These are phyloP conservation scores for Calidris pugnax DNA, from an alignment of 2,113 vertebrate genomes.

Conservation along the genomic window DNA sequence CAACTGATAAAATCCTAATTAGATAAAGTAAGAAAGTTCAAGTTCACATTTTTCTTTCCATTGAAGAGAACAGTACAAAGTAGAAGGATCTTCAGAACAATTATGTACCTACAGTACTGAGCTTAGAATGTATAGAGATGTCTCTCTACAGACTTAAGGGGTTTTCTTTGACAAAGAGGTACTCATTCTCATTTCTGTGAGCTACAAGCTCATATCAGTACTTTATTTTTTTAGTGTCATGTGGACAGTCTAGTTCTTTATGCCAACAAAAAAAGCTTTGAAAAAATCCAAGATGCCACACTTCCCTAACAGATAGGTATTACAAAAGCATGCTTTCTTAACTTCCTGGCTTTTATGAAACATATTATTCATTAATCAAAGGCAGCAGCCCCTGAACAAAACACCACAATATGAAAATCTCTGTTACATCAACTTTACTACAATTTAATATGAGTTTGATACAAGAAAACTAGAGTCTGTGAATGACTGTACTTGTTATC, in stretches of 20 bases:
- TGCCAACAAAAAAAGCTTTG: background rate
- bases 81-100: background rate
- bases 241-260: background rate
- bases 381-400: background rate
- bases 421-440: background rate
- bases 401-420: background rate
- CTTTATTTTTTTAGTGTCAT: background rate
- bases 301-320: background rate
- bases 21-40: background rate
- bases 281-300: background rate
- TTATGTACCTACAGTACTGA: background rate
- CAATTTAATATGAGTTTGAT: background rate
- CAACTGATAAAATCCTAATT: background rate
- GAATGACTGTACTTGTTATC: background rate
- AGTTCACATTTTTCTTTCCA: background rate
- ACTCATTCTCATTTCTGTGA: background rate
- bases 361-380: background rate
- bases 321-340: background rate
- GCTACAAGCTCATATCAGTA: background rate
- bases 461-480: background rate
- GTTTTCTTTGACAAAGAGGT: background rate
- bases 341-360: background rate
- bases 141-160: background rate
- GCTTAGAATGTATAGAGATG: background rate
- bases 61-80: background rate